Conservation (phyloP, 2,888 invertebrate genomes). For the Epistrophella euchroma region DNA sequence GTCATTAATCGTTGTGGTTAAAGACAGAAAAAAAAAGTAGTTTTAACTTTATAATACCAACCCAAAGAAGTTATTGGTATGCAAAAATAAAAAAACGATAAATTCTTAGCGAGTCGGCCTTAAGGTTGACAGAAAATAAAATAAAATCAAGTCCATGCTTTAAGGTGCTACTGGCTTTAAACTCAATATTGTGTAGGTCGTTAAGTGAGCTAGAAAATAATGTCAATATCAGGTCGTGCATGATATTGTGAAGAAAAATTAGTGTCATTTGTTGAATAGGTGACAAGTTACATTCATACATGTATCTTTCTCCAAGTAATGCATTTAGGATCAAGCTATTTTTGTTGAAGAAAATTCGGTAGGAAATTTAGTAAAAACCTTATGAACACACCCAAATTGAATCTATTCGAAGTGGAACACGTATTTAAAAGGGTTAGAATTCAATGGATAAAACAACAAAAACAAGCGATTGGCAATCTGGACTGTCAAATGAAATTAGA, state of each 20-base stretch:
- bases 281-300: background rate
- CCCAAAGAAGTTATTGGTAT: constrained; percentile 23
- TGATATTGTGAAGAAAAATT: constrained; percentile 39
- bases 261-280: constrained; percentile 43
- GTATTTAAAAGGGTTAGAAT: no score
- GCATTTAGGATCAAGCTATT: no score
- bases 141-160: constrained; percentile 17
- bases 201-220: constrained; percentile 23
- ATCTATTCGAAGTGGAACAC: no score
- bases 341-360: no score
- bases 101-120: constrained; percentile 42
- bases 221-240: constrained; percentile 61
- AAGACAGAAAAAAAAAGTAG: constrained; percentile 24
- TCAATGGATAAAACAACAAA: no score
- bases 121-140: constrained; percentile 17
- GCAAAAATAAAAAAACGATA: constrained; percentile 34
- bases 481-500: no score
- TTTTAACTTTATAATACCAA: constrained; percentile 13
- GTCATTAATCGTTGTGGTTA: constrained; percentile 50
- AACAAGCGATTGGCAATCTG: no score
- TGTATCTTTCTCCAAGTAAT: no score
- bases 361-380: no score
- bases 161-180: constrained; percentile 9
- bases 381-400: no score
- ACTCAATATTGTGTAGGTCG: constrained; percentile 43